These are phyloP conservation scores for Trypoxylon attenuatum DNA, from an alignment of 2,888 invertebrate species.

Conservation along the genomic window DNA sequence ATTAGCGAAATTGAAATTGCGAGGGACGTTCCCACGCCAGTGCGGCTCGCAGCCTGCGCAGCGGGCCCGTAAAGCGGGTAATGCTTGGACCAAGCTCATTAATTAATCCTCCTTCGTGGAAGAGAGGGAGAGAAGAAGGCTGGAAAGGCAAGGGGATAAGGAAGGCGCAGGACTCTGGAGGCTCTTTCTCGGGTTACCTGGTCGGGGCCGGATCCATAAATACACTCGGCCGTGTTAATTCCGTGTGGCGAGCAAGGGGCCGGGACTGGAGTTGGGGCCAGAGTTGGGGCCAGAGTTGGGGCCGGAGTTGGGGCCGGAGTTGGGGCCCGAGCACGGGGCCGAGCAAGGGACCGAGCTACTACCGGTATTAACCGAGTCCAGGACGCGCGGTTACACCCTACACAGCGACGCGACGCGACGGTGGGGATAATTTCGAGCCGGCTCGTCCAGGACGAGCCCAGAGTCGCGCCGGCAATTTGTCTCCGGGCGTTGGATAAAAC, in stretches of 20 bases:
- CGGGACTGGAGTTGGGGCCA: too few relatives aligned
- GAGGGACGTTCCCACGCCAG: conserved; percentile 54
- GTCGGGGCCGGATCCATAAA: conserved; percentile 66
- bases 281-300: too few relatives aligned
- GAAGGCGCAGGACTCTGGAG: conserved; percentile 36
- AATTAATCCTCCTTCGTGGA: conserved; percentile 62
- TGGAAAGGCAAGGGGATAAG: conserved; percentile 11
- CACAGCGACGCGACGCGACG: conserved; percentile 10
- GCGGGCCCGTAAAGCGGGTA: conserved; percentile 54
- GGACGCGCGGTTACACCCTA: conserved; percentile 55
- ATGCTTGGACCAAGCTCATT: conserved; percentile 63
- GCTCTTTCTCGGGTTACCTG: conserved; percentile 62
- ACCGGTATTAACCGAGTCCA: conserved; percentile 70
- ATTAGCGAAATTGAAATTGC: conserved; percentile 49
- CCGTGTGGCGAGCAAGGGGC: conserved; percentile 65
- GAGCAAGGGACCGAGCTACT: conserved; percentile 64
- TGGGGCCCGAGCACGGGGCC: too few relatives aligned
- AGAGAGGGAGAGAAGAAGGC: conserved; percentile 26
- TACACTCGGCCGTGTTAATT: conserved; percentile 69
- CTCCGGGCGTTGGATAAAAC: conserved; percentile 58
- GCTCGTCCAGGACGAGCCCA: conserved; percentile 46
- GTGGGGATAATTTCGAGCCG: conserved; percentile 54
- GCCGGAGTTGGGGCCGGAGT: too few relatives aligned
- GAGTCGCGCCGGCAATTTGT: conserved; percentile 55
- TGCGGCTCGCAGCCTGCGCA: conserved; percentile 39